A percentile compares a stretch with the other conserved stretches of the same genome.
Evolutionary conservation across 2,888 invertebrate genomes (phyloP).

Genomic region (Muscina levida): DNA sequence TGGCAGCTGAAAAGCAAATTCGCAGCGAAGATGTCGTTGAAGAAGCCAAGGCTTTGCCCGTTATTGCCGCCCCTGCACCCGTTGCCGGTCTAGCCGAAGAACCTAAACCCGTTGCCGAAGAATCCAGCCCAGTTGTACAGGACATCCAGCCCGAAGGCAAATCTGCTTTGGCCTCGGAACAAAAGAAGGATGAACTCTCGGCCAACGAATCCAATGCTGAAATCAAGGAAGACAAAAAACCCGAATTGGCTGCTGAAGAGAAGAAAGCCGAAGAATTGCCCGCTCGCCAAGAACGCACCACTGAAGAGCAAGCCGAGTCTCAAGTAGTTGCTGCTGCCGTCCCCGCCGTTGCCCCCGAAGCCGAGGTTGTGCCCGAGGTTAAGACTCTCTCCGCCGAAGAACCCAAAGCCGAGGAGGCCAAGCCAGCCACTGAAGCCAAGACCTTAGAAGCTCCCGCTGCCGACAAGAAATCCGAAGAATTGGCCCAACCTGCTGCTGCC

Average conservation of each 20-base stretch:
- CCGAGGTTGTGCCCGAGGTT: slow-evolving; percentile 48
- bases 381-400: slow-evolving; percentile 61
- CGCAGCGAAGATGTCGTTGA: slow-evolving; percentile 69
- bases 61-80: slow-evolving; percentile 66
- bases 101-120: slow-evolving; percentile 66
- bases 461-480: slow-evolving; percentile 57
- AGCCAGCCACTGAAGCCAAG: slow-evolving; percentile 49
- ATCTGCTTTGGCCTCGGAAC: slow-evolving; percentile 63
- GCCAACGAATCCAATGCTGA: slow-evolving; percentile 51
- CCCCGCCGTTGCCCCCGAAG: slow-evolving; percentile 51
- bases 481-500: slow-evolving; percentile 63
- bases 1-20: slow-evolving; percentile 66
- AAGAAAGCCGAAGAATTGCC: slow-evolving; percentile 70
- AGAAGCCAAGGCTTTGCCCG: slow-evolving; percentile 69
- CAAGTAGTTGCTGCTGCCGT: slow-evolving; percentile 34
- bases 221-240: slow-evolving; percentile 50
- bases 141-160: slow-evolving; percentile 62
- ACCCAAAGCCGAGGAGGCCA: slow-evolving; percentile 61
- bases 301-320: slow-evolving; percentile 66
- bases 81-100: slow-evolving; percentile 67
- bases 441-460: slow-evolving; percentile 68
- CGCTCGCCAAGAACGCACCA: slow-evolving; percentile 71
- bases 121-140: slow-evolving; percentile 64
- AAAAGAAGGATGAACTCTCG: slow-evolving; percentile 64
- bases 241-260: slow-evolving; percentile 55